Evolutionary conservation across 1,140 invertebrate species (phyloP).

Genomic region (Alviniconcha marisindica): DNA sequence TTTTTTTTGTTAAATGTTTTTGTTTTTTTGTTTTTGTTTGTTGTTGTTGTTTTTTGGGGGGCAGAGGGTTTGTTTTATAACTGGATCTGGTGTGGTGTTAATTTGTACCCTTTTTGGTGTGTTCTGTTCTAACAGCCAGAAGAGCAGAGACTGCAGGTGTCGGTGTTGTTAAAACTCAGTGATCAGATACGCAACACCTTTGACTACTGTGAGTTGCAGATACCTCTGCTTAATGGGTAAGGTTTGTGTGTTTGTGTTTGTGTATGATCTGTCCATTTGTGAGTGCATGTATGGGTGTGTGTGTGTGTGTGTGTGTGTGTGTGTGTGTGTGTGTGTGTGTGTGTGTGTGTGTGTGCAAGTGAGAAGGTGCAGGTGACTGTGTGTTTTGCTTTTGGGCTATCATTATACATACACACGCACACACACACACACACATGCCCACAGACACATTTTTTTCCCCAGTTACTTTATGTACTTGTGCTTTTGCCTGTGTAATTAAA

Average conservation of each 20-base stretch:
- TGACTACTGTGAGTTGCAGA: conserved; percentile 72
- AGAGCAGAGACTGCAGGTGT: conserved; percentile 54
- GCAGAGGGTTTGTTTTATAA: neutral
- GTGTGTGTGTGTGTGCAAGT: neutral
- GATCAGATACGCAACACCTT: conserved; percentile 66
- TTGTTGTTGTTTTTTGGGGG: too few relatives aligned
- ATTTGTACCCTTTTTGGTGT: neutral
- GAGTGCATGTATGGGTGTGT: neutral
- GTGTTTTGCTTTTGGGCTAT: too few relatives aligned
- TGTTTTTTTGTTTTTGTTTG: neutral
- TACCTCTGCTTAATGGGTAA: conserved; percentile 71
- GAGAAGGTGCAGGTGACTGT: too few relatives aligned
- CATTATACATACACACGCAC: too few relatives aligned
- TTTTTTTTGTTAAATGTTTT: too few relatives aligned
- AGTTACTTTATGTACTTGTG: too few relatives aligned
- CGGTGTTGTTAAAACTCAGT: conserved; percentile 61
- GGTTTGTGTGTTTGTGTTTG: neutral
- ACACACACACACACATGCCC: too few relatives aligned
- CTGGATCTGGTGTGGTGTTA: neutral
- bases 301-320: conserved; percentile 13
- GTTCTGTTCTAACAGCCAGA: conserved; percentile 45
- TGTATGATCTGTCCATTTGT: neutral
- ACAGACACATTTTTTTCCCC: too few relatives aligned
- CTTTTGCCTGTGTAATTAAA: too few relatives aligned
- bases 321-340: conserved; percentile 33